Evolutionary conservation across 2,888 invertebrate species (phyloP).

Genomic region (Parochlus steinenii): DNA sequence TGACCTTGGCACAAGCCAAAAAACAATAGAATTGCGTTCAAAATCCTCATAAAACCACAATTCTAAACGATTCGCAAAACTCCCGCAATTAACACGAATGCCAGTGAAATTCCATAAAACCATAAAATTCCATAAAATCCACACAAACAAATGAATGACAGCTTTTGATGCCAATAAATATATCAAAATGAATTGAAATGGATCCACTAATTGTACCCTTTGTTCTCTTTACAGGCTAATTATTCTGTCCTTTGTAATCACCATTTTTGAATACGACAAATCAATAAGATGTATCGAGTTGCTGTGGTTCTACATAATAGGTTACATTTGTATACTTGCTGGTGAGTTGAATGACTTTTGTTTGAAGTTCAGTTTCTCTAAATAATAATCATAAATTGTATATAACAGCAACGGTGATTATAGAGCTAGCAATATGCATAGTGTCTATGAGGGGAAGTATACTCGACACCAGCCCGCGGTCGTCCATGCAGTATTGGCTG

Average conservation of each 20-base stretch:
- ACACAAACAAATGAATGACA: too few species aligned
- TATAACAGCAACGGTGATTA: slow-evolving; percentile 27
- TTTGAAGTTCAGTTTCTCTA: neutral
- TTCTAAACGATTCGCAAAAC: too few species aligned
- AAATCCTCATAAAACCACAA: too few species aligned
- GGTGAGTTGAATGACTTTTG: slow-evolving; percentile 21
- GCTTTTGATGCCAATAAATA: neutral
- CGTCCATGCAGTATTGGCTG: slow-evolving; percentile 62
- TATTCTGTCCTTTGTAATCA: slow-evolving; percentile 25
- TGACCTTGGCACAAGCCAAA: too few species aligned
- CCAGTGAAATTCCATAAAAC: too few species aligned
- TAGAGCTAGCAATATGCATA: slow-evolving; percentile 54
- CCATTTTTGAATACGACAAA: slow-evolving; percentile 26
- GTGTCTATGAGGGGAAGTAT: slow-evolving; percentile 67
- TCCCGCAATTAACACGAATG: too few species aligned
- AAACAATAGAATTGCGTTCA: too few species aligned
- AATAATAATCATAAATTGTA: neutral
- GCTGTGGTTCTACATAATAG: slow-evolving; percentile 30
- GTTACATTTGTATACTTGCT: slow-evolving; percentile 28
- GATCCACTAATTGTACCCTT: neutral
- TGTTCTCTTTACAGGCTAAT: slow-evolving; percentile 21
- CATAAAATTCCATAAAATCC: too few species aligned
- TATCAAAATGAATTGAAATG: neutral
- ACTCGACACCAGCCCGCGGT: slow-evolving; percentile 52
- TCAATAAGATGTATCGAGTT: slow-evolving; percentile 27